Base-by-base conservation (phyloP, 2,888 invertebrate species). In the Anoplius nigerrimus region DNA sequence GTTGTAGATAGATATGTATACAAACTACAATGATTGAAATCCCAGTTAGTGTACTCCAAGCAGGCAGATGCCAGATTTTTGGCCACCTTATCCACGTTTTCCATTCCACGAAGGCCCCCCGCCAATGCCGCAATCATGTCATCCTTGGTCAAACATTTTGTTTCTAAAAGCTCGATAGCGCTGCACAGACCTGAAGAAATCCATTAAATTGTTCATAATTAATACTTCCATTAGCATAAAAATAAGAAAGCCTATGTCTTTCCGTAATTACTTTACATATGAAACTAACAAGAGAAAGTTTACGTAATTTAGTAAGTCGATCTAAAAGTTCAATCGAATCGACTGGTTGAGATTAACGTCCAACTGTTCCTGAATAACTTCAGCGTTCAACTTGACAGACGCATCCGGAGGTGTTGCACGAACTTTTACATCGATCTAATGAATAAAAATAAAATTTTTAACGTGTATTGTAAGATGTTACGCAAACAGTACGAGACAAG, bases 71-170 rank as follows among this genome's bases (percentile, higher is more conserved):
- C 56, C 15, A 80, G 48, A 45, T 68, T 73, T 16, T 68, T 59
- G 4, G 65, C 62, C 11, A 81, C 69, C 21, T 67, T 66, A 21
- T 74, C 76, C 46, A 71, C 52, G 21, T 70, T 55, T 11, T 62
- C 66, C 13, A 66, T 66, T 43, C 72, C 72, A 45, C 62, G 69
- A n/a, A 81, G 58, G 53, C 67, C 74, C 20, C 63, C 66, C 6
- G 75, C 76, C 22, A 80, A 63, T 8, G 69, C 64, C 0, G 75
- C 69, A 24, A 80, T 79, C 69, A 80, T 74, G 18, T 72, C 69
- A 6, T 80, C 72, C 52, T 78, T 77, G 24, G 60, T 70, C 27
- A 70, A 72, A 66, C 75, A 80, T 54, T 78, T 76, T 15, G 57
- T 59, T 59, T 64, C 75, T 18, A 81, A 71, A n/a, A 73, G 53